Evolutionary conservation across 1,140 invertebrate genomes (phyloP), one percentile per base, ranked within the genome.

Genomic region (Brachionus calyciflorus): DNA sequence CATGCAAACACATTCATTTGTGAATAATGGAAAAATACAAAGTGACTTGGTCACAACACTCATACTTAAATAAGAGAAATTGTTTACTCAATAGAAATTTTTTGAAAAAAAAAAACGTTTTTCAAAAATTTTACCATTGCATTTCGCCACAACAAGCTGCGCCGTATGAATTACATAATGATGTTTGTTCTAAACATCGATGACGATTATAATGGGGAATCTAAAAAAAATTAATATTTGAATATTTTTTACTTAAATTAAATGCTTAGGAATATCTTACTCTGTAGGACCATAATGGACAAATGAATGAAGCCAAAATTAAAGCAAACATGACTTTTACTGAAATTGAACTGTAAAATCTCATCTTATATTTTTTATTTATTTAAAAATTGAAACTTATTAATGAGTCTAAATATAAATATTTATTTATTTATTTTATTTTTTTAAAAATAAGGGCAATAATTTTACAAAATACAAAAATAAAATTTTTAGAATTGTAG

Each of bases 61-160:
- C 60, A 65, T 65, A 44, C 60, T 65, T 46, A 14, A 65, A 26
- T 24, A 37, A 40, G 37, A 17, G 5, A 40, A 53, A 24, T 57
- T 4, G 30, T 14, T 30, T 17, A 33, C 12, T 14, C 12, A 30
- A 30, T 30, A 30, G 2, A 3, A 14, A 6, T 57, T 30, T 30
- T 10, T 30, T 65, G 21, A 41, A 41, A 41, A 28, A n/a, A n/a
- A n/a, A n/a, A n/a, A n/a, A n/a, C n/a, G n/a, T n/a, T 21, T 12
- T 40, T 33, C 7, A 63, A 30, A 28, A 65, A 9, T 41, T 3
- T 65, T 24, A 65, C 60, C 60, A 65, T 44, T 65, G 37, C 60
- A 65, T 65, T 65, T 65, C 41, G n/a, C 60, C 60, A 37, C 60
- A 65, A 19, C 60, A 65, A 12, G 41, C 24, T 21, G 60, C 37